Evolutionary conservation across 37 sponge, comb jelly and placozoan genomes (phyloP).

Genomic region (Chondrosia reniformis): DNA sequence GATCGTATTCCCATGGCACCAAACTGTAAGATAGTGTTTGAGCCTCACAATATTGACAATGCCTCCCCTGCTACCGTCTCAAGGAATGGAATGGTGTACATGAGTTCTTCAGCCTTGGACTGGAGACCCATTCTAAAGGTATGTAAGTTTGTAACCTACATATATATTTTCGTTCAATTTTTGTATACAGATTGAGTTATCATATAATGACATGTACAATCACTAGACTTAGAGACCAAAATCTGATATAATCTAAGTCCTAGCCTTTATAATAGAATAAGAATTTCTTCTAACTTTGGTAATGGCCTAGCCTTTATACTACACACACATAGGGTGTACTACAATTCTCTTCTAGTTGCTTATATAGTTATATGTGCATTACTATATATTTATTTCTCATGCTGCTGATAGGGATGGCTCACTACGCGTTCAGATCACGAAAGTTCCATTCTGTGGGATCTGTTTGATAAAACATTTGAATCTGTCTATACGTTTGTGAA

Average conservation of each 20-base stretch:
- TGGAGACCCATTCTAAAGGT: slow-evolving; percentile 88
- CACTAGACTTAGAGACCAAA: too few relatives aligned
- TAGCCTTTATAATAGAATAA: too few relatives aligned
- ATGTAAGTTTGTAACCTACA: neutral
- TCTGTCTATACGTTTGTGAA: slow-evolving; percentile 59
- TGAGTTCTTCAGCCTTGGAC: slow-evolving; percentile 95
- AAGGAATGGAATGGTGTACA: slow-evolving; percentile 95
- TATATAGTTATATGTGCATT: too few relatives aligned
- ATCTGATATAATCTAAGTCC: too few relatives aligned
- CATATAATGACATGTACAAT: too few relatives aligned
- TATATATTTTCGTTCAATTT: too few relatives aligned
- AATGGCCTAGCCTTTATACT: too few relatives aligned
- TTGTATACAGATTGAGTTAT: too few relatives aligned
- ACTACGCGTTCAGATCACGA: slow-evolving; percentile 37
- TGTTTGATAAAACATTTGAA: slow-evolving; percentile 82
- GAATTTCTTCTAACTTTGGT: too few relatives aligned
- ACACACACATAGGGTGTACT: too few relatives aligned
- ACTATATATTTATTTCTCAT: too few relatives aligned
- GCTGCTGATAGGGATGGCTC: slow-evolving; percentile 92
- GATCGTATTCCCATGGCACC: slow-evolving; percentile 96
- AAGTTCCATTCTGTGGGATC: slow-evolving; percentile 34
- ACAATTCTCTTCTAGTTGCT: too few relatives aligned
- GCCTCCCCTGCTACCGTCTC: slow-evolving; percentile 97
- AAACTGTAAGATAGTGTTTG: slow-evolving; percentile 95
- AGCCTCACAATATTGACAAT: slow-evolving; percentile 98